Percentiles rank a stretch among this genome's conserved stretches.
Evolutionary conservation across 2,797 vertebrate species (phyloP).

Genomic region (Tapera naevia): DNA sequence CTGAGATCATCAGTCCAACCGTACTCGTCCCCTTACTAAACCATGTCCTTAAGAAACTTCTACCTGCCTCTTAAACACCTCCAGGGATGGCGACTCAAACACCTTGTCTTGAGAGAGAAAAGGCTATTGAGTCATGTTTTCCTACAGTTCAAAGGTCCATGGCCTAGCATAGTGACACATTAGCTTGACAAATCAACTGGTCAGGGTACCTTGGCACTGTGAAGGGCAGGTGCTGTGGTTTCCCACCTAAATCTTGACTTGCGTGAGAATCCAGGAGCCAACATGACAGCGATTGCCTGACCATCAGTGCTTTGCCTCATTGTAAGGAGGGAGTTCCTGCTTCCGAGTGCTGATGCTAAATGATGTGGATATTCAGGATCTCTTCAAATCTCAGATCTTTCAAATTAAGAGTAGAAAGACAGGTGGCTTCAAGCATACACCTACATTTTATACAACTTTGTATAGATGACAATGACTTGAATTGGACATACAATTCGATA

Average conservation of each 20-base stretch:
- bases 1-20: too few species aligned
- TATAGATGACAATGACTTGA: neutral
- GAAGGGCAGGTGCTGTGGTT: neutral
- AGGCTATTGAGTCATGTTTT: neutral
- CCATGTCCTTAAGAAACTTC: too few species aligned
- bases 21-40: too few species aligned
- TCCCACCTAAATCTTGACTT: neutral
- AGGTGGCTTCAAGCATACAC: neutral
- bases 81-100: too few species aligned
- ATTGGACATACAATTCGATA: neutral
- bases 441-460: neutral
- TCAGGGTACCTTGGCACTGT: neutral
- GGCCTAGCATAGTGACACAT: too few species aligned
- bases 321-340: neutral
- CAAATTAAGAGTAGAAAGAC: neutral
- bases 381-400: neutral
- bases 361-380: neutral
- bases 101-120: neutral
- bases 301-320: neutral
- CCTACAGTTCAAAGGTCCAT: neutral
- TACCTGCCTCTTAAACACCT: too few species aligned
- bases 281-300: neutral
- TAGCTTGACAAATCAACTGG: neutral
- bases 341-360: neutral
- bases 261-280: accelerated